Evolutionary conservation across 2,888 invertebrate genomes (phyloP).

Genomic region (Steinernema hermaphroditum): DNA sequence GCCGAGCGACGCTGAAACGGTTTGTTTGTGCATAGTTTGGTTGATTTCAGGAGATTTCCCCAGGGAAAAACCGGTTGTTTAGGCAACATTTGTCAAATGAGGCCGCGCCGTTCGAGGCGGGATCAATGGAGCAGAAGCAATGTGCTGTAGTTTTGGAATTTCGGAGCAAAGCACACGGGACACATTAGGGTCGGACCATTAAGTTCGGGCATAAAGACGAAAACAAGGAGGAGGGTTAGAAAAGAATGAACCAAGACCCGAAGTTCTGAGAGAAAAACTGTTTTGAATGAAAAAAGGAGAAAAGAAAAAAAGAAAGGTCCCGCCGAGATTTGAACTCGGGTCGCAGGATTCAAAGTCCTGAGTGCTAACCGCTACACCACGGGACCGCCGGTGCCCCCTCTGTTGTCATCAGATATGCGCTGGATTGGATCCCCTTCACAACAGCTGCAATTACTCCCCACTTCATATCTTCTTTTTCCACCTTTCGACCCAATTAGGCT

Average conservation of each 20-base stretch:
- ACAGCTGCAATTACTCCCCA: no score
- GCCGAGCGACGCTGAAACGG: slow-evolving; percentile 49
- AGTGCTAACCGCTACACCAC: slow-evolving; percentile 57
- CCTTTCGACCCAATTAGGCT: no score
- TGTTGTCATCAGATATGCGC: no score
- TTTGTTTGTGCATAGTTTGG: background rate
- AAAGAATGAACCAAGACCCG: no score
- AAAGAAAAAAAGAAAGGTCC: slow-evolving; percentile 34
- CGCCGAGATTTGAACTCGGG: slow-evolving; percentile 55
- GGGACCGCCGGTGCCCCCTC: no score
- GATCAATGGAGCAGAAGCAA: background rate
- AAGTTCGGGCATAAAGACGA: no score
- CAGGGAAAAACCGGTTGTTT: slow-evolving; percentile 1
- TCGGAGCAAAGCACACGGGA: background rate
- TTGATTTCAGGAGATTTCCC: slow-evolving; percentile 1
- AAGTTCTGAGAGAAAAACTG: no score
- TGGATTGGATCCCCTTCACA: no score
- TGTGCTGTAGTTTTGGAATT: background rate
- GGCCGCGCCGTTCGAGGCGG: background rate
- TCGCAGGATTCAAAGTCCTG: slow-evolving; percentile 60
- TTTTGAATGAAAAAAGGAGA: no score
- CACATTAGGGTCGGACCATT: no score
- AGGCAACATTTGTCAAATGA: slow-evolving; percentile 21
- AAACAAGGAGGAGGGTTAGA: no score
- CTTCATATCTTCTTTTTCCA: no score